Base-by-base conservation (phyloP, 2,113 vertebrate species). In the Alces alces region DNA sequence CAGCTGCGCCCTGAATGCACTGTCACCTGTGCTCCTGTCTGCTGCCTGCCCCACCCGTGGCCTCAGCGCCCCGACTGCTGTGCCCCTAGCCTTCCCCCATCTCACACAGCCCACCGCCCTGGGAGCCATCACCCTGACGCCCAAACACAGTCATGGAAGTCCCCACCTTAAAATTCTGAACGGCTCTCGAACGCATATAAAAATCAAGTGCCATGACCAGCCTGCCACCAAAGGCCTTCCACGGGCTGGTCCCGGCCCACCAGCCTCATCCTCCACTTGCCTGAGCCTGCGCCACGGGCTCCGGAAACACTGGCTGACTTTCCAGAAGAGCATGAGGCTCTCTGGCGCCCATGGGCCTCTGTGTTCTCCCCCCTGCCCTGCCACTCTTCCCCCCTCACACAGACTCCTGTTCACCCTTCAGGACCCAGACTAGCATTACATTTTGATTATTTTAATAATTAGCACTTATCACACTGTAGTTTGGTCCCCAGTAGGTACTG, bases 1-100 rank as follows among this genome's bases (percentile, higher is more conserved):
- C 84, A 55, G n/a, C 10, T 2, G 2, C 0, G 2, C 64, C 30
- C 7, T 43, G 47, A 19, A 39, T 1, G 4, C 4, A 5, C 11
- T 4, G 3, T 23, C 4, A 1, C 15, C 14, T 57, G 80, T 47
- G 33, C 82, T 60, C 55, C 82, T 3, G 30, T 12, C 54, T 27
- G 6, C 8, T 0, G 36, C 61, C 58, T 43, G 55, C 6, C 55
- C 47, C 39, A 43, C 92, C 6, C 3, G 0, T 5, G 73, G 60
- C 50, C 61, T 47, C 58, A 19, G 7, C 33, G 28, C 19, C 89
- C 28, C 9, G n/a, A 15, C 12, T 28, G 14, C 57, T 45, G 17
- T 36, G 55, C 36, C 64, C 30, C 8, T 33, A 11, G 11, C 36
- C 27, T 45, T 28, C 17, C 94, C 39, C 25, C 36, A 50, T 33